Evolutionary conservation across 2,113 vertebrate species (phyloP).

Genomic region (Aleadryas rufinucha): DNA sequence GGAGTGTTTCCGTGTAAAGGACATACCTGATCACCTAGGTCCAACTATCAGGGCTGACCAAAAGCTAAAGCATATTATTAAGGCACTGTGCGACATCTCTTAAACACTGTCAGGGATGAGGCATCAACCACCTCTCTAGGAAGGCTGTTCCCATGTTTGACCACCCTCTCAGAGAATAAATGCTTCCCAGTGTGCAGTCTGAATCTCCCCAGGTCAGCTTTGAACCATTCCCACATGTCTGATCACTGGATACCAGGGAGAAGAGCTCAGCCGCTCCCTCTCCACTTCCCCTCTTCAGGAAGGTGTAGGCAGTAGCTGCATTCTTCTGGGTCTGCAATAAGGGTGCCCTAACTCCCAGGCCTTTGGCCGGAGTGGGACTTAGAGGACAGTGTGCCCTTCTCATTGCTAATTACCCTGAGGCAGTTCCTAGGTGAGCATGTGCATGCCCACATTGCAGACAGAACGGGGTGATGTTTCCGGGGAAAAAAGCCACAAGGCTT

Average conservation of each 20-base stretch:
- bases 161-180: background rate
- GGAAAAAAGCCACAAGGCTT: background rate
- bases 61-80: background rate
- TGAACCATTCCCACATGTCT: background rate
- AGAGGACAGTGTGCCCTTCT: background rate
- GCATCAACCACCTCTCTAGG: background rate
- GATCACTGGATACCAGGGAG: background rate
- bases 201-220: background rate
- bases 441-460: background rate
- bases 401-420: background rate
- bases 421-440: background rate
- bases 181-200: background rate
- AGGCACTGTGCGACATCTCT: background rate
- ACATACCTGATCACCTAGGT: background rate
- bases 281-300: background rate
- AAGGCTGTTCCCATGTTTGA: background rate
- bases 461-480: background rate
- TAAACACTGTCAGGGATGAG: background rate
- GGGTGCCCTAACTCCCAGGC: background rate
- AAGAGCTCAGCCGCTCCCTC: background rate
- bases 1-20: background rate
- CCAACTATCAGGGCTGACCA: background rate
- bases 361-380: background rate
- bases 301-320: background rate
- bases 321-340: background rate